These are phyloP conservation scores for Chesias legatella DNA, from an alignment of 2,888 invertebrate genomes.

Conservation along the genomic window DNA sequence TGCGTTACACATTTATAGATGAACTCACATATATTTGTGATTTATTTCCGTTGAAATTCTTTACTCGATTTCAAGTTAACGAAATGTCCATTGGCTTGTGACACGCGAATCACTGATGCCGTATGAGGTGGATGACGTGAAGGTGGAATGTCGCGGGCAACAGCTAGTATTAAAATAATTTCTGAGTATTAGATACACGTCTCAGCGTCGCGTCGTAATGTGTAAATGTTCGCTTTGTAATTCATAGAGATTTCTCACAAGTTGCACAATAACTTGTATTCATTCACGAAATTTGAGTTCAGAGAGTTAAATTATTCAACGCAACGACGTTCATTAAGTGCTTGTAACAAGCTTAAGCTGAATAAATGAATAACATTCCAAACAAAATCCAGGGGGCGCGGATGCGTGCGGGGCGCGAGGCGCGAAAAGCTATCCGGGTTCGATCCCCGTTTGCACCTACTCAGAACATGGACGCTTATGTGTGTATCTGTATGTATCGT, in stretches of 20 bases:
- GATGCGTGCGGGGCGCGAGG: too few species aligned
- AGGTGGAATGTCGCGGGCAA: background rate
- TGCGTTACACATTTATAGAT: background rate
- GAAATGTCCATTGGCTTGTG: too few species aligned
- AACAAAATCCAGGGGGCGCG: constrained; percentile 35
- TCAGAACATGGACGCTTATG: too few species aligned
- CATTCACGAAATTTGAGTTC: constrained; percentile 13
- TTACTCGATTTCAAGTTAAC: background rate
- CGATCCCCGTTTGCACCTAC: too few species aligned
- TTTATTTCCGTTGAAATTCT: background rate
- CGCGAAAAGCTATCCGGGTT: too few species aligned
- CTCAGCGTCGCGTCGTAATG: constrained; percentile 10
- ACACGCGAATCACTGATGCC: too few species aligned
- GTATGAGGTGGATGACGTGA: too few species aligned
- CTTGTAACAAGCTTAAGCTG: constrained; percentile 36
- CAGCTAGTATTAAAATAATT: background rate
- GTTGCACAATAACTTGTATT: constrained; percentile 24
- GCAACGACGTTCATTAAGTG: constrained; percentile 37
- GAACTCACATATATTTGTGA: background rate
- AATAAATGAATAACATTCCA: constrained; percentile 39
- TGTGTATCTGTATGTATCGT: too few species aligned
- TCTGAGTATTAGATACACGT: background rate
- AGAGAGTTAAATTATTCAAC: constrained; percentile 33
- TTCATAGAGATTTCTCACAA: constrained; percentile 14
- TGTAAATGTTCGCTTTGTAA: constrained; percentile 7